These are phyloP conservation scores for Artemia sinica DNA, from an alignment of 2,888 invertebrate species.

Conservation along the genomic window DNA sequence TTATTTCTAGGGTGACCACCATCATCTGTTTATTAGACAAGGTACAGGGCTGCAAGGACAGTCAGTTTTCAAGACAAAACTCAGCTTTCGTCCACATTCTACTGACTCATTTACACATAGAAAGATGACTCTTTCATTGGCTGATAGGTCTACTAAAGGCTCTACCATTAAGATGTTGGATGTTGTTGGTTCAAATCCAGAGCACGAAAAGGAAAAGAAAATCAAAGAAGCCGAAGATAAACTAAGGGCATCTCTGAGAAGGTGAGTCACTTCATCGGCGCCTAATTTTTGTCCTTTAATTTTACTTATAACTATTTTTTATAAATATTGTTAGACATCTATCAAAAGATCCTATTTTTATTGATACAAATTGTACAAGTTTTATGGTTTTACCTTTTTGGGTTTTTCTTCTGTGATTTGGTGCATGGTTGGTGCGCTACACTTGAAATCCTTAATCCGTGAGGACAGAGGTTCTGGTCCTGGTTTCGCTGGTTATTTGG, in stretches of 20 bases:
- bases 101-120: constrained; percentile 97
- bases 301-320: no score
- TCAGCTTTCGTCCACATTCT: constrained; percentile 93
- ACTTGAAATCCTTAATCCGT: no score
- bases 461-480: no score
- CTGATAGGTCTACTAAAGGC: constrained; percentile 82
- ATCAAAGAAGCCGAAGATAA: constrained; percentile 96
- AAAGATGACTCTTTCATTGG: constrained; percentile 94
- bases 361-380: no score
- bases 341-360: no score
- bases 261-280: constrained; percentile 26
- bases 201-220: constrained; percentile 72
- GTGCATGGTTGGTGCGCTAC: no score
- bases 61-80: constrained; percentile 85
- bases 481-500: no score
- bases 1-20: constrained; percentile 64
- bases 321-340: no score
- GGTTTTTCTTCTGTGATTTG: no score
- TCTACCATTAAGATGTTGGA: constrained; percentile 89
- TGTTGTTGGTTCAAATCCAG: constrained; percentile 83
- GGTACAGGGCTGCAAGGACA: constrained; percentile 95
- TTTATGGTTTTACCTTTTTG: no score
- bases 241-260: constrained; percentile 65
- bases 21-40: constrained; percentile 91
- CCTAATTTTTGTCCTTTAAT: no score